Conservation (phyloP, 2,113 vertebrate genomes). For the Synodontis membranacea region DNA sequence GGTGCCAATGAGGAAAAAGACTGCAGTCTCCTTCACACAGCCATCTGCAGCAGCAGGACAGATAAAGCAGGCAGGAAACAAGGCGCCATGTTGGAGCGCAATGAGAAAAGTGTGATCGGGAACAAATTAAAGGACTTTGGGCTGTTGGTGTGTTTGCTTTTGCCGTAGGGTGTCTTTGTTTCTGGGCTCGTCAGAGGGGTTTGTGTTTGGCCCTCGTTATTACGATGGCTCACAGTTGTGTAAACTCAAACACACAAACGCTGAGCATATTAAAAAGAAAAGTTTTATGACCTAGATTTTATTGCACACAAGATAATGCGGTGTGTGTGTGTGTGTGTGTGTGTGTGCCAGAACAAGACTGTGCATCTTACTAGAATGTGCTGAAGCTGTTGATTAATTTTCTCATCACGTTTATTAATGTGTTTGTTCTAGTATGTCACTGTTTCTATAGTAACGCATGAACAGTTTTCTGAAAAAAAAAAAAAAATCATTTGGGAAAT, state of each 20-base stretch:
- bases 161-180: constrained; percentile 13
- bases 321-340: too few species aligned
- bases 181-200: neutral
- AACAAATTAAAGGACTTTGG: constrained; percentile 1
- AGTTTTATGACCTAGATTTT: too few species aligned
- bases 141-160: constrained; percentile 13
- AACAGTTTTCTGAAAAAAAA: too few species aligned
- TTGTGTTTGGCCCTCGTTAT: constrained; percentile 12
- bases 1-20: constrained; percentile 7
- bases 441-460: too few species aligned
- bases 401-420: too few species aligned
- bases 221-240: neutral
- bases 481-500: too few species aligned
- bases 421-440: too few species aligned
- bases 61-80: neutral
- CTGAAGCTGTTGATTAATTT: neutral
- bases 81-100: neutral
- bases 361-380: neutral
- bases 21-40: constrained; percentile 21
- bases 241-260: neutral
- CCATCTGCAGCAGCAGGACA: constrained; percentile 28
- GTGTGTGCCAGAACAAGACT: neutral
- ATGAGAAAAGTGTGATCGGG: constrained; percentile 1
- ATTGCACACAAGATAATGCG: too few species aligned
- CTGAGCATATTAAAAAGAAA: neutral